Evolutionary conservation across 2,113 vertebrate genomes (phyloP).

Genomic region (Larimichthys polyactis): DNA sequence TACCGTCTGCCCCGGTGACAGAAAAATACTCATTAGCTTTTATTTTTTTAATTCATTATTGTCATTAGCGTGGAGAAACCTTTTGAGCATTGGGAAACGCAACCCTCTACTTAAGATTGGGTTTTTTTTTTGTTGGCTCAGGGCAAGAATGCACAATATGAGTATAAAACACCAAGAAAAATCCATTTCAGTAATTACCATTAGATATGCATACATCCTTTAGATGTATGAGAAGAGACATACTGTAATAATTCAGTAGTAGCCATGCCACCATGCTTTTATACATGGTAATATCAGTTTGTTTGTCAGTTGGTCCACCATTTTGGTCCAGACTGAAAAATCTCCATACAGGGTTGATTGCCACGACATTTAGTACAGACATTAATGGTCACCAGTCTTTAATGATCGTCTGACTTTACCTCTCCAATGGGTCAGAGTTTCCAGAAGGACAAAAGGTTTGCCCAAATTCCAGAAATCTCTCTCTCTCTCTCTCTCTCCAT

Average conservation of each 20-base stretch:
- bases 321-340: background rate
- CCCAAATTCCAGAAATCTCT: too few species aligned
- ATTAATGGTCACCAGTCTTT: background rate
- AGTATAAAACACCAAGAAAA: background rate
- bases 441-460: too few species aligned
- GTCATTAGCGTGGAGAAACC: background rate
- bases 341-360: background rate
- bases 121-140: background rate
- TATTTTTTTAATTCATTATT: constrained; percentile 33
- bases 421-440: background rate
- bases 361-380: background rate
- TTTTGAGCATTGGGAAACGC: background rate
- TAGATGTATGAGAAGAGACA: background rate
- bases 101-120: background rate
- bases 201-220: background rate
- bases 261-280: background rate
- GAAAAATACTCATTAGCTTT: constrained; percentile 42
- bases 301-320: background rate
- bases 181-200: background rate
- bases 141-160: background rate
- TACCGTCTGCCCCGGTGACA: background rate
- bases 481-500: too few species aligned
- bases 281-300: background rate
- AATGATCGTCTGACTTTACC: background rate
- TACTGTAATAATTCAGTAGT: background rate